Evolutionary conservation across 2,797 vertebrate genomes (phyloP).

Genomic region (Nannoperca obscura): DNA sequence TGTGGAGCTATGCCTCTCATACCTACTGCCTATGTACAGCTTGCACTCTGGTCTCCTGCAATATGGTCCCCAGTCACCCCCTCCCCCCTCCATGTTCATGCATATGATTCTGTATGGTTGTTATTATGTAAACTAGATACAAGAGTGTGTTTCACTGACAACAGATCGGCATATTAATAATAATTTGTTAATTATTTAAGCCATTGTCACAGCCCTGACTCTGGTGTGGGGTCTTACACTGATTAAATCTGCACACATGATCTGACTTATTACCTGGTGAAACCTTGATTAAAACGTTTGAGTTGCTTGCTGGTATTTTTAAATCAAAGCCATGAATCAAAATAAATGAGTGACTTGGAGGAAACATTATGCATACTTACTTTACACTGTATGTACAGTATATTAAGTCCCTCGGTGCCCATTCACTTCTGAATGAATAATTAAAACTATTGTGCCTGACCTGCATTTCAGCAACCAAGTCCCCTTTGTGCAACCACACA

Average conservation of each 20-base stretch:
- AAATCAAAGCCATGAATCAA: conserved; percentile 55
- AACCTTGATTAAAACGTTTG: conserved; percentile 12
- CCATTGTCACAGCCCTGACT: neutral
- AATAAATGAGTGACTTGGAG: conserved; percentile 42
- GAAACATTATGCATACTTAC: conserved; percentile 34
- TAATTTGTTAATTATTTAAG: conserved; percentile 20
- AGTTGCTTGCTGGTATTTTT: conserved; percentile 19
- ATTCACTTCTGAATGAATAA: conserved; percentile 68
- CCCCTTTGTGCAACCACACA: conserved; percentile 49
- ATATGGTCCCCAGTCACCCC: conserved; percentile 71
- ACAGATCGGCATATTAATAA: conserved; percentile 30
- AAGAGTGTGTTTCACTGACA: conserved; percentile 33
- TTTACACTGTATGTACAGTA: conserved; percentile 45
- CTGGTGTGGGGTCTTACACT: neutral
- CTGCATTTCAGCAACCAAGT: conserved; percentile 59
- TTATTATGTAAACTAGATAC: conserved; percentile 61
- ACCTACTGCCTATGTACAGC: conserved; percentile 75
- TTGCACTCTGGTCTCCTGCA: conserved; percentile 71
- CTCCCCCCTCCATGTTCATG: conserved; percentile 49
- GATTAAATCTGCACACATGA: conserved; percentile 29
- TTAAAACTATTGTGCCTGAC: conserved; percentile 68
- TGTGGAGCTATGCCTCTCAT: conserved; percentile 80
- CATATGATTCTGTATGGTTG: conserved; percentile 53
- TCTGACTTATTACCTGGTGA: conserved; percentile 21
- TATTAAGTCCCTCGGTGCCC: conserved; percentile 41